A percentile compares a stretch with the other conserved stretches of the same genome.
Evolutionary conservation across 2,797 vertebrate genomes (phyloP).

Genomic region (Eutrigla gurnardus): DNA sequence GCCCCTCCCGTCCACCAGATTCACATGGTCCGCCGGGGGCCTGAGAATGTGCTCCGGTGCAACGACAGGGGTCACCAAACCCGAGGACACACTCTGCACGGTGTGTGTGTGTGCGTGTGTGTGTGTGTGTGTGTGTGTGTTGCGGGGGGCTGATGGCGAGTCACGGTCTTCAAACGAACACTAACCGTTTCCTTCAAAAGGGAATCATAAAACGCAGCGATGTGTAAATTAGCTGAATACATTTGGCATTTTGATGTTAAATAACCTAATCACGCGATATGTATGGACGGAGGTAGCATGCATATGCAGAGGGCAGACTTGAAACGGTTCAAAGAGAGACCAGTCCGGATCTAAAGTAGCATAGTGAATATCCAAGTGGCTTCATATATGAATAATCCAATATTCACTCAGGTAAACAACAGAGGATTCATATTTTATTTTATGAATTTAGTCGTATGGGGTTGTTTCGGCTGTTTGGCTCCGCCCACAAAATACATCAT

Average conservation of each 20-base stretch:
- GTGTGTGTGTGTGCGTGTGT: conserved; percentile 25
- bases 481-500: too few relatives aligned
- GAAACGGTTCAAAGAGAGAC: conserved; percentile 71
- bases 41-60: conserved; percentile 73
- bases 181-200: conserved; percentile 67
- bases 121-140: conserved; percentile 12
- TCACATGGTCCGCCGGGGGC: conserved; percentile 56
- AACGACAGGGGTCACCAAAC: conserved; percentile 73
- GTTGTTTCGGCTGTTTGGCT: neutral
- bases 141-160: conserved; percentile 17
- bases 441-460: conserved; percentile 3
- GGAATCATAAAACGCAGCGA: conserved; percentile 49
- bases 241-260: conserved; percentile 76
- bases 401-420: conserved; percentile 24
- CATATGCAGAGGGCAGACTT: conserved; percentile 64
- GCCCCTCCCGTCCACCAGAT: conserved; percentile 29
- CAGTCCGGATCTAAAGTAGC: conserved; percentile 37
- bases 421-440: conserved; percentile 17
- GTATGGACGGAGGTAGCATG: conserved; percentile 44
- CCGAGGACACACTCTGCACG: conserved; percentile 41
- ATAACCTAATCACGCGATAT: conserved; percentile 46
- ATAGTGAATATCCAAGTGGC: conserved; percentile 38
- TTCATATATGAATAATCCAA: conserved; percentile 42
- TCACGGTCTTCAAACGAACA: conserved; percentile 68
- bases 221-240: conserved; percentile 67